These are phyloP conservation scores for Rhizomys pruinosus DNA, from an alignment of 2,113 vertebrate species.

Conservation along the genomic window DNA sequence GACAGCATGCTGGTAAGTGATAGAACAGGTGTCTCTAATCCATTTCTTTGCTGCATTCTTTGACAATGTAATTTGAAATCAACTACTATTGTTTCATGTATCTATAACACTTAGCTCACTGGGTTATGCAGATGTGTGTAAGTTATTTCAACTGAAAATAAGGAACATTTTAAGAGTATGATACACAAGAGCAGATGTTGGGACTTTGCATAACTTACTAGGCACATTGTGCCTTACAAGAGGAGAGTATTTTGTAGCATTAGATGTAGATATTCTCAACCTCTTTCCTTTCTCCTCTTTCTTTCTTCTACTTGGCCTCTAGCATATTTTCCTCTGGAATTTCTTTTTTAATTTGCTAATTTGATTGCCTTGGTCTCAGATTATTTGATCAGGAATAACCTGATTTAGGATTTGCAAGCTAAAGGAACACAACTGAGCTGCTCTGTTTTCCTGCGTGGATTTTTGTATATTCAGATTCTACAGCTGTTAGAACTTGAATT, in stretches of 20 bases:
- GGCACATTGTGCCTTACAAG: background rate
- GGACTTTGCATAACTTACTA: constrained; percentile 25
- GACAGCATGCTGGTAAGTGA: background rate
- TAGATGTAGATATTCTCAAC: background rate
- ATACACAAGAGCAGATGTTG: background rate
- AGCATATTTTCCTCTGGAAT: constrained; percentile 19
- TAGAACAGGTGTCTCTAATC: background rate
- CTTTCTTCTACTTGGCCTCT: background rate
- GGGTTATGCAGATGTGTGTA: background rate
- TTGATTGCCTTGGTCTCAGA: background rate
- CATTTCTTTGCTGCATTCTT: background rate
- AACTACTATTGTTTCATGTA: background rate
- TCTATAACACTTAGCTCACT: background rate
- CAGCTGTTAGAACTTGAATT: constrained; percentile 35
- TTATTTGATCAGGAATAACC: background rate
- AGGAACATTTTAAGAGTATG: background rate
- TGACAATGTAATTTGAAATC: constrained; percentile 33
- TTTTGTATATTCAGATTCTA: background rate
- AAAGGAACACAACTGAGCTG: background rate
- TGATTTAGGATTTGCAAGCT: background rate
- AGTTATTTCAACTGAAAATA: background rate
- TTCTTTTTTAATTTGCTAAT: constrained; percentile 20
- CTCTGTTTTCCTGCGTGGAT: constrained; percentile 15
- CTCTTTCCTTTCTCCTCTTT: background rate
- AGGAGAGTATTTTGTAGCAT: background rate